Conservation (phyloP, 2,888 invertebrate genomes). For the Punctoribates punctum region DNA sequence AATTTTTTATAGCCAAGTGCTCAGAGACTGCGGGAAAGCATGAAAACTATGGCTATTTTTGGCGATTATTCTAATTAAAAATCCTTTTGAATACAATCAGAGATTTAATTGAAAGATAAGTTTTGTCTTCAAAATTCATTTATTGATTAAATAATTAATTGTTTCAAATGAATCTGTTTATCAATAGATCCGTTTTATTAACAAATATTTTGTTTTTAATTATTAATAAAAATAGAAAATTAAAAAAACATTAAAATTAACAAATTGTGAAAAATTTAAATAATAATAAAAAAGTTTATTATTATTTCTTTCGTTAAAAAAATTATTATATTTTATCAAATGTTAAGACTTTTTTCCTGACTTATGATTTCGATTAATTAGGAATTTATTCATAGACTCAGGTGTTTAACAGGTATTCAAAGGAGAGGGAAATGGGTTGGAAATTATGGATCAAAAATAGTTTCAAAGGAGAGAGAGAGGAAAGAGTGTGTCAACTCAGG, state of each 20-base stretch:
- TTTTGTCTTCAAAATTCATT: background rate
- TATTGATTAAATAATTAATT: background rate
- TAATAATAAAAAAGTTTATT: background rate
- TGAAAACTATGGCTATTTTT: too few relatives aligned
- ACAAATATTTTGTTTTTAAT: background rate
- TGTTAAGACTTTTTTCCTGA: too few relatives aligned
- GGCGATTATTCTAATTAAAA: too few relatives aligned
- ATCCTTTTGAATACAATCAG: too few relatives aligned
- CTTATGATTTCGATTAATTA: too few relatives aligned
- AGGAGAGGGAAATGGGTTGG: background rate
- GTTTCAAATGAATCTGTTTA: background rate
- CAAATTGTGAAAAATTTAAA: too few relatives aligned
- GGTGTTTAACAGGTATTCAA: too few relatives aligned
- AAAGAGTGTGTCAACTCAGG: conserved; percentile 20
- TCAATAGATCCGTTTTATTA: background rate
- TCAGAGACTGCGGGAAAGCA: too few relatives aligned
- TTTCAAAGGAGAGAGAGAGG: background rate
- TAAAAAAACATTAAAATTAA: too few relatives aligned
- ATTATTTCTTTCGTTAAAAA: too few relatives aligned
- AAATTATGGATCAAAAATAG: background rate
- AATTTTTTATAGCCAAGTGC: background rate
- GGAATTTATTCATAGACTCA: too few relatives aligned
- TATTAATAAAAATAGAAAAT: conserved; percentile 1
- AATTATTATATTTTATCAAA: background rate
- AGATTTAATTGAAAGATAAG: background rate